Percentiles rank a stretch among this genome's conserved stretches.
These are phyloP conservation scores for Anableps anableps DNA, from an alignment of 2,797 vertebrate species.

Conservation along the genomic window DNA sequence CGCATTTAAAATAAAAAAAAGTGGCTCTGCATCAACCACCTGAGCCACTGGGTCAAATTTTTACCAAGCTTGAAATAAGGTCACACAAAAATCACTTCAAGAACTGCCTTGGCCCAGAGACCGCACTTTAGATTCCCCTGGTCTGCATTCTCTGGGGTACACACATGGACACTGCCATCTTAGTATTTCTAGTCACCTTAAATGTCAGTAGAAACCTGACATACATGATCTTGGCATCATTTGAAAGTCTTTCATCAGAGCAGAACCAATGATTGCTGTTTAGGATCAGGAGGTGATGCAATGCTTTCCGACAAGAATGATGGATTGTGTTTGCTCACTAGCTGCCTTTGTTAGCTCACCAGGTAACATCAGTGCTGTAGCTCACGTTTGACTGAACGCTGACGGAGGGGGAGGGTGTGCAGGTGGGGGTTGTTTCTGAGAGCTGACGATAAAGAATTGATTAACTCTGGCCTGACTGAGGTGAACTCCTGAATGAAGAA, in stretches of 20 bases:
- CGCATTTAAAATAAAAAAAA: not conserved
- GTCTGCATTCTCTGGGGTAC: not conserved
- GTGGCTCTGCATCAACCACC: not conserved
- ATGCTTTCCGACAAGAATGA: slow-evolving; percentile 15
- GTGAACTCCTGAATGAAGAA: not conserved
- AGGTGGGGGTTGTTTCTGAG: not conserved
- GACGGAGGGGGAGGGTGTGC: not conserved
- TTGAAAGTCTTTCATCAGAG: slow-evolving; percentile 6
- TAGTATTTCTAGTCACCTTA: not conserved
- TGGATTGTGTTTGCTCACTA: slow-evolving; percentile 2
- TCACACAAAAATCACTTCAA: too few relatives aligned
- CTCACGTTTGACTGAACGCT: not conserved
- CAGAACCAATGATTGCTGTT: slow-evolving; percentile 18
- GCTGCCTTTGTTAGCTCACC: not conserved
- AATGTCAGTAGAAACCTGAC: not conserved
- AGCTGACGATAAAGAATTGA: not conserved
- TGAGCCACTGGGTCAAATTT: not conserved
- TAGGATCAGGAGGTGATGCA: slow-evolving; percentile 15
- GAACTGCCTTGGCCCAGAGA: too few relatives aligned
- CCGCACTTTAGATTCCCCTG: too few relatives aligned
- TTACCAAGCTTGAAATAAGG: not conserved
- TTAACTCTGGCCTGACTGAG: not conserved
- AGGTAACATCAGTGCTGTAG: slow-evolving; percentile 3
- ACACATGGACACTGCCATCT: not conserved
- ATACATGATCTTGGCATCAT: not conserved